These are phyloP conservation scores for Actenoides lindsayi DNA, from an alignment of 2,113 vertebrate species.

Conservation along the genomic window DNA sequence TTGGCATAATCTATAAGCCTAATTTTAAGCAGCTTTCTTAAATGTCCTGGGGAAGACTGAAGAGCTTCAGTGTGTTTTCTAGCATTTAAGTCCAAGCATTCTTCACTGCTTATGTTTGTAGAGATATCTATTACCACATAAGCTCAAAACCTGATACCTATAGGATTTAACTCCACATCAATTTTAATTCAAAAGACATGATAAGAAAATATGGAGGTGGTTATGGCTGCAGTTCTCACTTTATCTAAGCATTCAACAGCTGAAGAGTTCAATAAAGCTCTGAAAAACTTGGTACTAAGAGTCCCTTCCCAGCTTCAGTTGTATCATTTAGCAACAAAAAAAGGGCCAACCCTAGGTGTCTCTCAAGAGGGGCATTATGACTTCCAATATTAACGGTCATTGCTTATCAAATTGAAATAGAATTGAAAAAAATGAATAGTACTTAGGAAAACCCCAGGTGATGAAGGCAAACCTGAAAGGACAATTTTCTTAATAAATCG, in stretches of 20 bases:
- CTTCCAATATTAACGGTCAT: background rate
- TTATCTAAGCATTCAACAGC: background rate
- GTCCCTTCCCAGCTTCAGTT: background rate
- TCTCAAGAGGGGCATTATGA: background rate
- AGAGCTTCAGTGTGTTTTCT: background rate
- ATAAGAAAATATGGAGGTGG: background rate
- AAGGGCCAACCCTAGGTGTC: background rate
- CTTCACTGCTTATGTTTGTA: background rate
- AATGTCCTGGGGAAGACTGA: background rate
- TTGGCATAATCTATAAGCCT: background rate
- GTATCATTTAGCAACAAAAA: background rate
- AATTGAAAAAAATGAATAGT: background rate
- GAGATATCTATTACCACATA: background rate
- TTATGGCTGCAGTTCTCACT: background rate
- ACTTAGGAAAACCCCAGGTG: background rate
- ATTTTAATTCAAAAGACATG: background rate
- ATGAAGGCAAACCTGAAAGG: background rate
- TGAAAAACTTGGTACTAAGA: background rate
- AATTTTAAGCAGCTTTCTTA: background rate
- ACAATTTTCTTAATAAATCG: background rate
- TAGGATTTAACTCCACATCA: background rate
- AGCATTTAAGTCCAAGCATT: background rate
- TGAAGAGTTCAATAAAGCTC: background rate
- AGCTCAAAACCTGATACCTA: background rate
- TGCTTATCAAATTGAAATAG: background rate